Evolutionary conservation across 2,888 invertebrate species (phyloP).

Genomic region (Euplexia lucipara): DNA sequence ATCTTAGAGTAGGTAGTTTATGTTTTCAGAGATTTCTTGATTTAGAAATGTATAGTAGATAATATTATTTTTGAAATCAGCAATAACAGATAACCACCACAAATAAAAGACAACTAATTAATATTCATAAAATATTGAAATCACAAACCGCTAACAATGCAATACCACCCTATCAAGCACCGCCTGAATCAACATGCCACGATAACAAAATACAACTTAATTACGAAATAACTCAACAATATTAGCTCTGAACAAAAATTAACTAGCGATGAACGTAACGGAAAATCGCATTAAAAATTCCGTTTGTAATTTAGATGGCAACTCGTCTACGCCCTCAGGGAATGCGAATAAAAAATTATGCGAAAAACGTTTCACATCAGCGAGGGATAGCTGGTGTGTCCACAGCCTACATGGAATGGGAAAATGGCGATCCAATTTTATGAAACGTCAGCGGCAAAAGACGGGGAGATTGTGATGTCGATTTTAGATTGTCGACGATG

Average conservation of each 20-base stretch:
- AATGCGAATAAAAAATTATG: slow-evolving; percentile 57
- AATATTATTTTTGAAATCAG: slow-evolving; percentile 14
- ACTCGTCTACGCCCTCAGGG: slow-evolving; percentile 41
- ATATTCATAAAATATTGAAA: slow-evolving; percentile 38
- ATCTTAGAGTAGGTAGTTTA: too few species aligned
- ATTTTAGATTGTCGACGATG: slow-evolving; percentile 30
- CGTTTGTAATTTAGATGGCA: slow-evolving; percentile 62
- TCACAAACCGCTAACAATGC: slow-evolving; percentile 16
- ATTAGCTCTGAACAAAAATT: slow-evolving; percentile 24
- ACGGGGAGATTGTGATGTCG: slow-evolving; percentile 27
- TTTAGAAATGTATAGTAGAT: too few species aligned
- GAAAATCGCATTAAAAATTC: slow-evolving; percentile 62
- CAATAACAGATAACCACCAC: background rate
- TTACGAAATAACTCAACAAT: slow-evolving; percentile 18
- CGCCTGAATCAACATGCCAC: slow-evolving; percentile 28
- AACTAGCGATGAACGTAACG: slow-evolving; percentile 33
- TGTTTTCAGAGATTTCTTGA: background rate
- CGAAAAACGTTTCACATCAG: slow-evolving; percentile 53
- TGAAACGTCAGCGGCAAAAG: slow-evolving; percentile 42
- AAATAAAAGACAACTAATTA: slow-evolving; percentile 21
- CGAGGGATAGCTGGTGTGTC: slow-evolving; percentile 28
- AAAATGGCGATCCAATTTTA: slow-evolving; percentile 54
- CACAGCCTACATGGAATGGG: slow-evolving; percentile 40
- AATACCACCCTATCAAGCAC: background rate
- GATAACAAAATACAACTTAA: slow-evolving; percentile 20